phyloP scores from a whole-genome alignment of 2,888 invertebrate species.

The Parasteatoda lunata region DNA sequence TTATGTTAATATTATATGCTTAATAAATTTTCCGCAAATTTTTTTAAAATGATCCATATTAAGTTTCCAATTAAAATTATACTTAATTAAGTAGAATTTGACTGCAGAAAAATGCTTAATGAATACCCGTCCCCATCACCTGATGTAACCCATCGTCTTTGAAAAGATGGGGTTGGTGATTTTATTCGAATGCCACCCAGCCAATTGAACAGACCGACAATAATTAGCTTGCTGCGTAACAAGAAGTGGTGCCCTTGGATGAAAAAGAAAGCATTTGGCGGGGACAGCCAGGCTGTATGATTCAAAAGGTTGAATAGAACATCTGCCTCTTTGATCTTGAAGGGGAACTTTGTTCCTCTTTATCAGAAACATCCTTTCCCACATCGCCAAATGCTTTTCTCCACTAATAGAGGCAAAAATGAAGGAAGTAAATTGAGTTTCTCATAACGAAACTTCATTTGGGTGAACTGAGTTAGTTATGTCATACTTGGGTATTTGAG shows the following conservation, averaged over 20 bases:
- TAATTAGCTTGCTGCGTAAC: background rate
- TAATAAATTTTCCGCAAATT: no score
- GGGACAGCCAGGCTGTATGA: slow-evolving; percentile 25
- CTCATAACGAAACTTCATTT: background rate
- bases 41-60: no score
- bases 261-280: slow-evolving; percentile 24
- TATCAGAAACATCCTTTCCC: no score
- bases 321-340: slow-evolving; percentile 9
- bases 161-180: background rate
- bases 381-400: background rate
- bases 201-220: background rate
- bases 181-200: background rate
- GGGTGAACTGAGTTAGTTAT: no score
- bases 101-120: background rate
- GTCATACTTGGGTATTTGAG: no score
- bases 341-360: slow-evolving; percentile 7
- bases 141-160: background rate
- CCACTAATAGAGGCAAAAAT: background rate
- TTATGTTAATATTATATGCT: no score
- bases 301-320: slow-evolving; percentile 24
- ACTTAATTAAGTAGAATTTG: no score
- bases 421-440: slow-evolving; percentile 19
- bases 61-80: no score
- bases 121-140: background rate
- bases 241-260: background rate